Evolutionary conservation across 2,797 vertebrate genomes (phyloP), one percentile per base, ranked within the genome.

Genomic region (Sebastes dallii): DNA sequence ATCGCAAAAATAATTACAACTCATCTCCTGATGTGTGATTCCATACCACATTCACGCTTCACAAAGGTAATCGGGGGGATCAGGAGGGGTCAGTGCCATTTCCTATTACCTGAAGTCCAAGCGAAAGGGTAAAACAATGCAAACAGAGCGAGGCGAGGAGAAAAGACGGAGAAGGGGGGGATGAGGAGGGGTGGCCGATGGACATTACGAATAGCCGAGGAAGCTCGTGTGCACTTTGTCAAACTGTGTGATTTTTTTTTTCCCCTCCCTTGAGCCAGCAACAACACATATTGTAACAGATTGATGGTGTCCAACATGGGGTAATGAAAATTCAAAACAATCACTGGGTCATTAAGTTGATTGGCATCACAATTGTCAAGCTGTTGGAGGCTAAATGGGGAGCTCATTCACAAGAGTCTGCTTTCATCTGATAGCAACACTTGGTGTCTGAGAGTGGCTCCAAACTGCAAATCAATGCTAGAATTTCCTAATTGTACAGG

Each of bases 11-110:
- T 98, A 98, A 99, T 98, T 97, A 98, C 94, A 95, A 95, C 92
- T 95, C 92, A 94, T 96, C 96, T 96, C 96, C 95, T 98, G 97
- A 99, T 96, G 97, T 97, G 97, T 97, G 97, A 97, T 97, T 97
- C 97, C 94, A 93, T 95, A 95, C 94, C 96, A 96, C 95, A 95
- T 97, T 98, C 97, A 97, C 96, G 96, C 97, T 97, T 97, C 97
- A 96, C 94, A 93, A 96, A 97, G 96, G 97, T 97, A 97, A 97
- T 97, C 96, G 95, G 95, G 92, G 95, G 96, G 96, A 95, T 97
- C 96, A 97, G 96, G 96, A 96, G 96, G 96, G 97, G 96, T 97
- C 97, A 96, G 88, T 97, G 97, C 97, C 97, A 96, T 97, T 97
- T 97, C 96, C 94, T 94, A 97, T 98, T 97, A 98, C 97, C 96